Percentiles rank a stretch among this genome's conserved stretches.
phyloP scores from a whole-genome alignment of 2,113 vertebrate genomes.

The Acanthisitta chloris region DNA sequence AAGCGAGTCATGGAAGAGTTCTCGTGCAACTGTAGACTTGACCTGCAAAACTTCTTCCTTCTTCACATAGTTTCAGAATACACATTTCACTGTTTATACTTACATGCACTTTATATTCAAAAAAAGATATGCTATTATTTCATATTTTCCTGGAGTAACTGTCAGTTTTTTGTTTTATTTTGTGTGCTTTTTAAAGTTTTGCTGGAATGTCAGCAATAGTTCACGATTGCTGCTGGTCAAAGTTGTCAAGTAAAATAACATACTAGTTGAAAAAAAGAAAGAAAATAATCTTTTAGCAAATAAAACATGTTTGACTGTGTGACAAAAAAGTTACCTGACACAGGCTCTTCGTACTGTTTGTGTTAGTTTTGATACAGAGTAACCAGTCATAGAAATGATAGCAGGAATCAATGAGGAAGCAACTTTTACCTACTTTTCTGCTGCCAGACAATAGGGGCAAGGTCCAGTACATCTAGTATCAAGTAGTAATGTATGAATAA shows the following conservation, averaged over 20 bases:
- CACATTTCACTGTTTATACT: background rate
- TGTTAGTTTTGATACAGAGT: background rate
- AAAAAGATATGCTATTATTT: background rate
- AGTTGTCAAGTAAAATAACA: background rate
- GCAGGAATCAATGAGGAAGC: background rate
- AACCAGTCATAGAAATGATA: background rate
- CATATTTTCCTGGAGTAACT: background rate
- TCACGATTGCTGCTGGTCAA: background rate
- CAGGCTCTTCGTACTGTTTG: background rate
- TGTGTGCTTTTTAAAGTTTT: background rate
- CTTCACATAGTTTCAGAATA: background rate
- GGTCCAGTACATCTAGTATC: conserved; percentile 4
- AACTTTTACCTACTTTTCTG: conserved; percentile 23
- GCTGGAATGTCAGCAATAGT: background rate
- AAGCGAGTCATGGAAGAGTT: background rate
- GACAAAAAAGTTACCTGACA: background rate
- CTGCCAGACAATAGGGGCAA: background rate
- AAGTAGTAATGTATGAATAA: conserved; percentile 38
- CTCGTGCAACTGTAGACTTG: background rate
- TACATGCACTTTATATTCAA: background rate
- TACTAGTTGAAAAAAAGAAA: background rate
- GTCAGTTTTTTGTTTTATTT: background rate
- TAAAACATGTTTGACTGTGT: background rate
- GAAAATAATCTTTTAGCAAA: background rate
- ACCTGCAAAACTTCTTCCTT: background rate